A percentile compares a stretch with the other conserved stretches of the same genome.
phyloP scores from a whole-genome alignment of 2,113 vertebrate genomes.

The Helogale parvula region DNA sequence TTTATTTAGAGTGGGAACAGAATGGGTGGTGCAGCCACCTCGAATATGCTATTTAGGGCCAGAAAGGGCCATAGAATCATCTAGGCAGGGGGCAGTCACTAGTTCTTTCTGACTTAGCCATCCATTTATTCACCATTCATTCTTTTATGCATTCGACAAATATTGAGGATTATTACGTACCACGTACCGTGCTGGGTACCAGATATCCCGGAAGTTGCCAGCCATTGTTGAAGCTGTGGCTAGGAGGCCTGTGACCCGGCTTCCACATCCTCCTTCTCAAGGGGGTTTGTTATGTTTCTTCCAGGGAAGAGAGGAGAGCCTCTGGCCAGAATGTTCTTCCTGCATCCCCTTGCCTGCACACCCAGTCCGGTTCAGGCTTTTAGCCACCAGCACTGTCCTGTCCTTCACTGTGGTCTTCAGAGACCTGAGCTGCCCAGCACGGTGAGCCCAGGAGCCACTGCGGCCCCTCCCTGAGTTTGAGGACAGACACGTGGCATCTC shows the following conservation, averaged over 20 bases:
- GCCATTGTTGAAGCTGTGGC: not conserved
- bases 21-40: not conserved
- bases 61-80: not conserved
- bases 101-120: not conserved
- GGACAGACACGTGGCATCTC: not conserved
- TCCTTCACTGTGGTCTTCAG: not conserved
- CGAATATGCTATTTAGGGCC: not conserved
- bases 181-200: not conserved
- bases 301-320: not conserved
- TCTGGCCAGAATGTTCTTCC: not conserved
- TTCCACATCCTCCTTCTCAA: not conserved
- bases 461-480: not conserved
- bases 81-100: not conserved
- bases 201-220: not conserved
- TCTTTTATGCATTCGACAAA: not conserved
- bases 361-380: not conserved
- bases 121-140: not conserved
- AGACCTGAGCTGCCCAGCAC: not conserved
- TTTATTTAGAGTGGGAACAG: not conserved
- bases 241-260: not conserved
- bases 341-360: rapidly evolving
- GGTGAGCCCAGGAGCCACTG: not conserved
- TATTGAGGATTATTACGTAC: not conserved
- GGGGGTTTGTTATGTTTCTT: not conserved
- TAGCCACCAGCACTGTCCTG: rapidly evolving